Evolutionary conservation across 2,113 vertebrate species (phyloP), one percentile per base, ranked within the genome.

Genomic region (Aegithalos caudatus): DNA sequence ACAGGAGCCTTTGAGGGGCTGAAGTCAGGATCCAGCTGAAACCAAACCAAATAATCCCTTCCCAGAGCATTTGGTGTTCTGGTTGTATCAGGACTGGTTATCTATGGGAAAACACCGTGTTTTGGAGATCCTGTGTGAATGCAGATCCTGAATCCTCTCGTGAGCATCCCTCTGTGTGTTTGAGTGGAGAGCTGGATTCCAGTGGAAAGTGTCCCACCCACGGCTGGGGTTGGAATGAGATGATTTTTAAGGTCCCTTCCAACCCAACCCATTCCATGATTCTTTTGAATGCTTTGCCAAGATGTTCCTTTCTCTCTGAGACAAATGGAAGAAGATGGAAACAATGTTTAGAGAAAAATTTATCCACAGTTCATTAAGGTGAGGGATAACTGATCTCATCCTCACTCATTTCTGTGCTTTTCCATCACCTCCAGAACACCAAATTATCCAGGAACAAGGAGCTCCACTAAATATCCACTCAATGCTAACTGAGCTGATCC

Each of bases 101-200:
- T 42, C 44, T 7, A 1, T 1, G 18, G 45, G 61, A 78, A 81
- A 51, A 12, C 27, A 3, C 6, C 0, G 0, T 38, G 14, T 29
- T 78, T 38, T 22, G 28, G 65, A 65, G 25, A 40, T 37, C 7
- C 1, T 5, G 12, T 10, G 25, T 21, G 54, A 56, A 47, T 12
- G 25, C 23, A 62, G 35, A 35, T 17, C 44, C 45, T 1, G 9
- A 78, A 12, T 25, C 27, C 53, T 33, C 27, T 14, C 25, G 42
- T 22, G 54, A 61, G 28, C 67, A 47, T 28, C 48, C 7, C 21
- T 64, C 22, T 1, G 1, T 22, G 37, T 37, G 11, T 9, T 42
- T 40, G 11, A 42, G 6, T 14, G n/a, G 12, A 65, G 54, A 77
- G 29, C 13, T 61, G 67, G 24, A 12, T 4, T 54, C 50, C 28